These are phyloP conservation scores for Neodiprion pinetum DNA, from an alignment of 1,140 invertebrate genomes.

Conservation along the genomic window DNA sequence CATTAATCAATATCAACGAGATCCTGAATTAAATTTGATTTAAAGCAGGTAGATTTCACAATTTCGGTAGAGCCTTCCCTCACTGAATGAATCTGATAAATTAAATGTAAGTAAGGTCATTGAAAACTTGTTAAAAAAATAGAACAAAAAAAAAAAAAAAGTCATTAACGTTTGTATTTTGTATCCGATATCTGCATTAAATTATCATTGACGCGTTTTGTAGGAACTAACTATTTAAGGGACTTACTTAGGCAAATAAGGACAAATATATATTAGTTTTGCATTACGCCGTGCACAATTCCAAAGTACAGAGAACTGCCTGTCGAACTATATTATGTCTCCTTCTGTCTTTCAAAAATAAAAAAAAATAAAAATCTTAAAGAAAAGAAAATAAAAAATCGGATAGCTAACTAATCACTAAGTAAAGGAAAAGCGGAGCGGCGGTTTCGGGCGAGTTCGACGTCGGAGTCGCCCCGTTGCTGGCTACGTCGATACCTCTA, in stretches of 20 bases:
- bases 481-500: constrained; percentile 59
- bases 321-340: too few relatives aligned
- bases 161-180: background rate
- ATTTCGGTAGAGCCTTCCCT: too few relatives aligned
- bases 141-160: background rate
- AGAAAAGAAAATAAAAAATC: background rate
- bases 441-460: background rate
- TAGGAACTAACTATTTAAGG: background rate
- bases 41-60: too few relatives aligned
- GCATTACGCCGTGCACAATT: background rate
- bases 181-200: background rate
- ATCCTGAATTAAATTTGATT: too few relatives aligned
- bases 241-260: background rate
- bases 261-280: background rate
- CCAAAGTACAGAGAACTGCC: background rate
- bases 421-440: too few relatives aligned
- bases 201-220: background rate
- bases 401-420: background rate
- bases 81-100: too few relatives aligned
- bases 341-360: background rate
- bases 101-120: too few relatives aligned
- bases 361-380: background rate
- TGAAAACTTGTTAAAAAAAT: too few relatives aligned
- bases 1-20: too few relatives aligned
- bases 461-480: background rate